Base-by-base conservation (phyloP, 1,140 invertebrate species). In the Caenorhabditis remanei region DNA sequence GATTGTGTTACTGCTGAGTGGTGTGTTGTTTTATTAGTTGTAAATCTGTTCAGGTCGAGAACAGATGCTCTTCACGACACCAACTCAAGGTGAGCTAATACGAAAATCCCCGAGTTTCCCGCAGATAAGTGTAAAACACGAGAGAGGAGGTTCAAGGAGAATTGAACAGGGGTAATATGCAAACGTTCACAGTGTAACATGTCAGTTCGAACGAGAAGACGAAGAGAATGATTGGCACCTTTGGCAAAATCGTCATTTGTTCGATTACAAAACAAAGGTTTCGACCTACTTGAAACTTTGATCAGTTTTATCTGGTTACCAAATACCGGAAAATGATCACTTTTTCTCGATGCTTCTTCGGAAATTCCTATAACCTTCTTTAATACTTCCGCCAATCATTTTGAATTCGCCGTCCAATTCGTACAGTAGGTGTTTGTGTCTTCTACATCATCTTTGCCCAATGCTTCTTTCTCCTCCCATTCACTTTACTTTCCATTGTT, bases 401-500 rank as follows among this genome's bases (percentile, higher is more conserved):
- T 71, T 13, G 11, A 46, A 46, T 46, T 71, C 21, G 5, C 16
- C 11, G 41, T 11, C n/a, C 6, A 50, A 50, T 24, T 79, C 71
- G 71, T 79, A 50, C 46, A 79, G n/a, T 79, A 50, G 46, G 4
- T 50, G 46, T 50, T 79, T 79, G 43, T 79, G 43, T 79, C 71
- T 41, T 79, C 71, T 79, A 24, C 71, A 50, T 50, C 43, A 43
- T 79, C 19, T 79, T 16, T 53, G 19, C 71, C 43, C 71, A 79
- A 43, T 16, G 4, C 71, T 50, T 79, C 46, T 79, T 50, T 41
- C 21, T 79, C 46, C 19, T 71, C 40, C 71, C 46, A 79, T 79
- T 53, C 71, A 50, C 41, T 71, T 43, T 79, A 50, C 71, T 79
- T 48, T 79, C 21, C 71, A 79, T 79, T 79, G 71, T 79, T 79